These are phyloP conservation scores for Emydoidea blandingii DNA, from an alignment of 2,797 vertebrate species.

Conservation along the genomic window DNA sequence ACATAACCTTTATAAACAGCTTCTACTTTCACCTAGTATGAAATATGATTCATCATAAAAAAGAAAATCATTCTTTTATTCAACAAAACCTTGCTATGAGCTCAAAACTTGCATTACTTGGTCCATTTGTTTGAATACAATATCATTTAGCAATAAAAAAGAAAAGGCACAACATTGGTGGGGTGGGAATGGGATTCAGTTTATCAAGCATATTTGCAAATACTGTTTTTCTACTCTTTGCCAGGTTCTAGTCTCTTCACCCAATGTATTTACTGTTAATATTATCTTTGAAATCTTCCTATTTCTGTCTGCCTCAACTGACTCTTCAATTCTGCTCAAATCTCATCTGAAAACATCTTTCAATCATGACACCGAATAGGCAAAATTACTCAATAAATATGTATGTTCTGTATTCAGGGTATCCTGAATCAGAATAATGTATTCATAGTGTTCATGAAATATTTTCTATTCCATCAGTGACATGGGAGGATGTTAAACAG, in stretches of 20 bases:
- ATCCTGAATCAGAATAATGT: rapidly evolving
- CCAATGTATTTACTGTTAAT: neutral
- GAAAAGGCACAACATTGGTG: neutral
- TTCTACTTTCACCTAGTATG: neutral
- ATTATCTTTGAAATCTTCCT: neutral
- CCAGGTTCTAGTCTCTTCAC: neutral
- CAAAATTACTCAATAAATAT: neutral
- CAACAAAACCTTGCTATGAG: neutral
- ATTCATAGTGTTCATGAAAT: neutral
- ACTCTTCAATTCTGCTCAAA: neutral
- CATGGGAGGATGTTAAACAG: neutral
- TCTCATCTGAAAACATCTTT: neutral
- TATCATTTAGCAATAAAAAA: neutral
- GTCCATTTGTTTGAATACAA: neutral
- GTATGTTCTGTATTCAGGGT: neutral
- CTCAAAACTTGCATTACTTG: neutral
- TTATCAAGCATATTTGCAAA: neutral
- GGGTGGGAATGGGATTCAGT: neutral
- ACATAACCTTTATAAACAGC: neutral
- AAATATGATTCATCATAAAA: neutral
- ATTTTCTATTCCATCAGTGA: neutral
- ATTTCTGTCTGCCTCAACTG: neutral
- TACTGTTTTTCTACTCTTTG: neutral
- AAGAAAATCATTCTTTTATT: neutral
- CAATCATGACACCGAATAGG: neutral